These are phyloP conservation scores for Diploptera punctata DNA, from an alignment of 2,888 invertebrate species.

Conservation along the genomic window DNA sequence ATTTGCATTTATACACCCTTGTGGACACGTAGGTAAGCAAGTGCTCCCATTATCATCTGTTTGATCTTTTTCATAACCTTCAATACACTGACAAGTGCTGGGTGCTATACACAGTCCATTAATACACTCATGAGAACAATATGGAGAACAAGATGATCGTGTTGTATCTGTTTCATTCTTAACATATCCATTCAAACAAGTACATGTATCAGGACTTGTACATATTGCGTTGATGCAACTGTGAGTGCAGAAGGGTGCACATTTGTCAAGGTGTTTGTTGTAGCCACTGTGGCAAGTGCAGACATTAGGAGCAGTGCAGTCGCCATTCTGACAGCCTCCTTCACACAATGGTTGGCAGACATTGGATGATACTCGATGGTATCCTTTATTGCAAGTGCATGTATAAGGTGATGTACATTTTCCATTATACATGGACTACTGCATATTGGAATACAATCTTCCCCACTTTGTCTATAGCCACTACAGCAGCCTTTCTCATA, in stretches of 20 bases:
- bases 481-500: neutral
- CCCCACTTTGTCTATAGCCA: neutral
- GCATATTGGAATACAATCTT: constrained; percentile 45
- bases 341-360: no score
- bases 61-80: neutral
- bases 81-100: neutral
- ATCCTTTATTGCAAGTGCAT: neutral
- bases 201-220: constrained; percentile 39
- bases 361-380: neutral
- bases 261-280: neutral
- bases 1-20: constrained; percentile 12
- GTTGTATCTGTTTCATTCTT: neutral
- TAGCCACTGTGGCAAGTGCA: neutral
- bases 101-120: neutral
- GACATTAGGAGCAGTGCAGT: neutral
- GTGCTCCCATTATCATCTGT: neutral
- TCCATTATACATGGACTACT: constrained; percentile 43
- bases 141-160: neutral
- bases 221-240: constrained; percentile 46
- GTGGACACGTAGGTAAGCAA: constrained; percentile 27
- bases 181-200: constrained; percentile 49
- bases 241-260: neutral
- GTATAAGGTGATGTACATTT: constrained; percentile 5
- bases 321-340: neutral
- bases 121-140: neutral